These are phyloP conservation scores for Cottoperca gobio DNA, from an alignment of 2,797 vertebrate genomes.

Conservation along the genomic window DNA sequence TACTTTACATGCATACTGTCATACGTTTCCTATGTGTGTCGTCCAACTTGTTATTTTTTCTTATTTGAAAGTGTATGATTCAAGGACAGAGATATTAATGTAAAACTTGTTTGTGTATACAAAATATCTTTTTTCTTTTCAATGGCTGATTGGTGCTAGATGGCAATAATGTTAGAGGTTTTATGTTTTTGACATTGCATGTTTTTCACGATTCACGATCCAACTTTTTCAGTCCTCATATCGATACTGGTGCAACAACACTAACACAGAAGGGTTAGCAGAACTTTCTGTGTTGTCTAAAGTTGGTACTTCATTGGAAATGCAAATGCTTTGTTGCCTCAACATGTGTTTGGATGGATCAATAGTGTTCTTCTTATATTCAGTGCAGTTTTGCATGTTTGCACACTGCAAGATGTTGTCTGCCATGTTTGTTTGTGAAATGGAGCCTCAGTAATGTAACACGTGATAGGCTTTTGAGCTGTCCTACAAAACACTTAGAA, in stretches of 20 bases:
- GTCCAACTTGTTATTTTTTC: neutral
- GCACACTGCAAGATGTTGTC: neutral
- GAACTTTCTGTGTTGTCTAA: neutral
- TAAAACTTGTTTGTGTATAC: neutral
- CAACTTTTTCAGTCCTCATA: no score
- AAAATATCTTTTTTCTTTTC: neutral
- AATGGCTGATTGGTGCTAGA: constrained; percentile 1
- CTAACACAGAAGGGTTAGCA: no score
- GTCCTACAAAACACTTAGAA: neutral
- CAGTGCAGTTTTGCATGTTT: neutral
- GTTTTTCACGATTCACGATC: no score
- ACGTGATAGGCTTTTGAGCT: neutral
- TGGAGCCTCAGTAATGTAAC: neutral
- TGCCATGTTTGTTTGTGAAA: neutral
- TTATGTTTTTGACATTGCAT: constrained; percentile 9
- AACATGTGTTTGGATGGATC: neutral
- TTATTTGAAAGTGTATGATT: neutral
- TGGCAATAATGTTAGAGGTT: neutral
- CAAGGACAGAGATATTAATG: neutral
- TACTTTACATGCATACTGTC: neutral
- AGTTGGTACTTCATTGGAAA: neutral
- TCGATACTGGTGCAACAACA: no score
- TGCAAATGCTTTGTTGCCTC: neutral
- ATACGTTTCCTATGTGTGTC: neutral
- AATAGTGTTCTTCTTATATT: neutral